phyloP scores from a whole-genome alignment of 2,113 vertebrate species.

The Calypte anna region DNA sequence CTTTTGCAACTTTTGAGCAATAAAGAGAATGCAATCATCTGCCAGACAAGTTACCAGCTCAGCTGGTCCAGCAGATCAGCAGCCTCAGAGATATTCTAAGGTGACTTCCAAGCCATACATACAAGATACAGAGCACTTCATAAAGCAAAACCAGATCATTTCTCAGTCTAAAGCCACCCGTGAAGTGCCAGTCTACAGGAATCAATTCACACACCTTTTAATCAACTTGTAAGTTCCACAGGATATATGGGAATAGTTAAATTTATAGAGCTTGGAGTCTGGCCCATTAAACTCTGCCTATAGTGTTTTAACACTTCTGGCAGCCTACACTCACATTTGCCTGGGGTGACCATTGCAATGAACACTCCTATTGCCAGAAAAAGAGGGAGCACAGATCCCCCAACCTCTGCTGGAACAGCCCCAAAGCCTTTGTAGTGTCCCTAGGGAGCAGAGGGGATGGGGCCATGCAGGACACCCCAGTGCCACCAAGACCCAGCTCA shows the following conservation, averaged over 20 bases:
- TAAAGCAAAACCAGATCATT: constrained; percentile 15
- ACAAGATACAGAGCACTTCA: neutral
- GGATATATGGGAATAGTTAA: constrained; percentile 63
- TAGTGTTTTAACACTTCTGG: constrained; percentile 51
- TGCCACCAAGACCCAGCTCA: accelerated
- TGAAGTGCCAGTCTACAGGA: constrained; percentile 48
- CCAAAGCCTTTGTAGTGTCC: neutral
- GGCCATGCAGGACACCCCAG: accelerated
- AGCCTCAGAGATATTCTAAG: neutral
- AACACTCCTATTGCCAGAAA: neutral
- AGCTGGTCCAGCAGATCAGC: neutral
- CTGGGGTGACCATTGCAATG: neutral
- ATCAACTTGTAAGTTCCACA: constrained; percentile 60
- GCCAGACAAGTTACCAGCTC: neutral
- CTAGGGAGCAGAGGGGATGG: accelerated
- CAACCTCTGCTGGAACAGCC: accelerated
- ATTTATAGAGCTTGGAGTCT: constrained; percentile 66
- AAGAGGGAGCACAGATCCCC: neutral
- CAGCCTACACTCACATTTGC: constrained; percentile 42
- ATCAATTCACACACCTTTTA: constrained; percentile 62
- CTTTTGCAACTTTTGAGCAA: neutral
- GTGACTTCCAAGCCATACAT: neutral
- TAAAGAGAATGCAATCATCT: neutral
- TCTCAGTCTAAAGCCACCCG: constrained; percentile 40
- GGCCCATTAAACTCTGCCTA: constrained; percentile 54